phyloP scores from a whole-genome alignment of 2,888 invertebrate species.

The Heliconius ismenius region DNA sequence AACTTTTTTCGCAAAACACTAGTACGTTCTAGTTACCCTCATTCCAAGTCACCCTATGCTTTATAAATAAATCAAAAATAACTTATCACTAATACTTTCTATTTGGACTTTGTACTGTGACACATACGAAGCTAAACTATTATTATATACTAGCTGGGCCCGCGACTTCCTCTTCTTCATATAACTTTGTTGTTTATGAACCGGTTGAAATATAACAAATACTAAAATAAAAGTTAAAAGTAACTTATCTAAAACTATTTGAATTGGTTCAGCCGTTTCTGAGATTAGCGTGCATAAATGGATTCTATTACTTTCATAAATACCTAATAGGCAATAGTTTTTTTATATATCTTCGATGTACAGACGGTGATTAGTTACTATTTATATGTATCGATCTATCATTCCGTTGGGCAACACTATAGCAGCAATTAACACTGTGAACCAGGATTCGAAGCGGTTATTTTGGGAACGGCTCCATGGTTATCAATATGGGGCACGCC shows the following conservation, averaged over 20 bases:
- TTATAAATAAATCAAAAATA: background rate
- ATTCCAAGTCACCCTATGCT: background rate
- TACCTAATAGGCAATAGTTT: too few relatives aligned
- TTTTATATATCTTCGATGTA: background rate
- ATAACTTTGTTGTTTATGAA: background rate
- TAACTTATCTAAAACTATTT: too few relatives aligned
- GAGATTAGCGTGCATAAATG: too few relatives aligned
- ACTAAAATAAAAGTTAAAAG: background rate
- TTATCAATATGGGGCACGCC: constrained; percentile 19
- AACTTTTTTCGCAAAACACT: too few relatives aligned
- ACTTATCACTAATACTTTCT: background rate
- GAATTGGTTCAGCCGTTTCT: too few relatives aligned
- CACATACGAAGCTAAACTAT: constrained; percentile 1
- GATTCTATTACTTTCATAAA: too few relatives aligned
- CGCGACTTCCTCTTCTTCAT: background rate
- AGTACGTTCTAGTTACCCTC: background rate
- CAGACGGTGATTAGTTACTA: background rate
- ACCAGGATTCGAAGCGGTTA: constrained; percentile 24
- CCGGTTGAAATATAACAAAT: background rate
- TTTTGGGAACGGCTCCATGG: constrained; percentile 13
- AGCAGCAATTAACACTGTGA: constrained; percentile 13
- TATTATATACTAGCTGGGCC: background rate
- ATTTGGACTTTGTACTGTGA: constrained; percentile 2
- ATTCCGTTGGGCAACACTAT: constrained; percentile 10
- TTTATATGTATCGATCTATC: constrained; percentile 4